A percentile compares a stretch with the other conserved stretches of the same genome.
Conservation (phyloP, 1,140 invertebrate genomes). For the Ditylenchus dipsaci region DNA sequence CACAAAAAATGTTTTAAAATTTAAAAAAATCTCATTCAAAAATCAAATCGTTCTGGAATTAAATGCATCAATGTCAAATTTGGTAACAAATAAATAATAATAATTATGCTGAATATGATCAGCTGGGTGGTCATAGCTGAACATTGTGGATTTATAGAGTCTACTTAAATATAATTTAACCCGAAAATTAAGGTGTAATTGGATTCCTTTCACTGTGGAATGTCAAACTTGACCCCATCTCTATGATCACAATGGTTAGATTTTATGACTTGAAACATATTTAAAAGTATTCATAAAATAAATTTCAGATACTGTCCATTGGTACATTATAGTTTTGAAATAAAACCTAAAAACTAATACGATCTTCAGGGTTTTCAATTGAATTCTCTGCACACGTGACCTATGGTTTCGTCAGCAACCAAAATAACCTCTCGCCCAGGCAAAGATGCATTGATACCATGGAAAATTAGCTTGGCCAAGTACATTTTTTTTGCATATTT, state of each 20-base stretch:
- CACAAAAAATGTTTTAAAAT: too few relatives aligned
- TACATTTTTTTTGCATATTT: constrained; percentile 7
- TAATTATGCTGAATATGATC: too few relatives aligned
- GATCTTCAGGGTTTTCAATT: constrained; percentile 60
- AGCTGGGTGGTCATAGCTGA: too few relatives aligned
- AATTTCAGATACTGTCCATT: constrained; percentile 47
- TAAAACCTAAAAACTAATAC: constrained; percentile 8
- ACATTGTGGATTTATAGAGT: too few relatives aligned
- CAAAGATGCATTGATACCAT: constrained; percentile 58
- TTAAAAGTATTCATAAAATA: background rate
- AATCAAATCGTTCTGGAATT: too few relatives aligned
- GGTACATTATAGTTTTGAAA: constrained; percentile 3
- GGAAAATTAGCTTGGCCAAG: constrained; percentile 60
- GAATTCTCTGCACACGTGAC: constrained; percentile 90
- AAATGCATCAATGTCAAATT: too few relatives aligned
- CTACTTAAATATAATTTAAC: constrained; percentile 46
- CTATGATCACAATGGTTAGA: constrained; percentile 55
- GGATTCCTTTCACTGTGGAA: constrained; percentile 93
- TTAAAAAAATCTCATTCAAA: too few relatives aligned
- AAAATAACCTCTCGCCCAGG: constrained; percentile 45
- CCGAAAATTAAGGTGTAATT: constrained; percentile 69
- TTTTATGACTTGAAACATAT: background rate
- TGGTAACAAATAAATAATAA: constrained; percentile 58
- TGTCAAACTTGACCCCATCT: constrained; percentile 64
- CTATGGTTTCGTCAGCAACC: constrained; percentile 76